Percentiles rank a stretch among this genome's conserved stretches.
These are phyloP conservation scores for Ametastegia equiseti DNA, from an alignment of 2,888 invertebrate species.

Conservation along the genomic window DNA sequence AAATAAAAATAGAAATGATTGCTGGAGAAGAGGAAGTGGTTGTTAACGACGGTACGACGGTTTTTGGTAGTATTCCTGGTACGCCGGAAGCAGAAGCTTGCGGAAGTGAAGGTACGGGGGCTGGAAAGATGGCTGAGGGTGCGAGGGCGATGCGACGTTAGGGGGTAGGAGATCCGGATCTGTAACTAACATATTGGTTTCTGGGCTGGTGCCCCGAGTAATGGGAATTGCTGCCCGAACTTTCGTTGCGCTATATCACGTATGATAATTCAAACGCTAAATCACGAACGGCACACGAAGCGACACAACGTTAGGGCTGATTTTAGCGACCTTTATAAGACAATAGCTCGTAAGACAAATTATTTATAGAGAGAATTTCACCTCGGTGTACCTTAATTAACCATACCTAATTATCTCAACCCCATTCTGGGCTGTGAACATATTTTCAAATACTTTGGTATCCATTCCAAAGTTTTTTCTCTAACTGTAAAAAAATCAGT, in stretches of 20 bases:
- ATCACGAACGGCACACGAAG: slow-evolving; percentile 32
- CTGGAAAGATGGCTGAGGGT: background rate
- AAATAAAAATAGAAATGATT: background rate
- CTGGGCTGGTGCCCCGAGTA: slow-evolving; percentile 70
- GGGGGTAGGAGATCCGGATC: slow-evolving; percentile 35
- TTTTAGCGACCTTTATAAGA: slow-evolving; percentile 14
- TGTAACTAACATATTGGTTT: slow-evolving; percentile 71
- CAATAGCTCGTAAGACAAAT: slow-evolving; percentile 10
- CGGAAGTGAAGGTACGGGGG: background rate
- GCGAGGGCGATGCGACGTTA: background rate
- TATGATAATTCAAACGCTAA: slow-evolving; percentile 42
- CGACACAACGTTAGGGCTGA: background rate
- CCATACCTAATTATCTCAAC: background rate
- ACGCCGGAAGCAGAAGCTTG: slow-evolving; percentile 7
- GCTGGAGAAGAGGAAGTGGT: background rate
- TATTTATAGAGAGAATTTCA: slow-evolving; percentile 1
- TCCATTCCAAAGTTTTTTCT: too few relatives aligned
- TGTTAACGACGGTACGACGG: background rate
- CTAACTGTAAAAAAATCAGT: too few relatives aligned
- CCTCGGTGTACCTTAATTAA: background rate
- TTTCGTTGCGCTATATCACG: slow-evolving; percentile 59
- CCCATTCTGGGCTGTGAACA: background rate
- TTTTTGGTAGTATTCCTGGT: slow-evolving; percentile 11
- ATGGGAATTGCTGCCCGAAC: slow-evolving; percentile 71
- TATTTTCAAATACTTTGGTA: background rate